Evolutionary conservation across 2,888 invertebrate species (phyloP), one percentile per base, ranked within the genome.

Genomic region (Pachydiplax longipennis): DNA sequence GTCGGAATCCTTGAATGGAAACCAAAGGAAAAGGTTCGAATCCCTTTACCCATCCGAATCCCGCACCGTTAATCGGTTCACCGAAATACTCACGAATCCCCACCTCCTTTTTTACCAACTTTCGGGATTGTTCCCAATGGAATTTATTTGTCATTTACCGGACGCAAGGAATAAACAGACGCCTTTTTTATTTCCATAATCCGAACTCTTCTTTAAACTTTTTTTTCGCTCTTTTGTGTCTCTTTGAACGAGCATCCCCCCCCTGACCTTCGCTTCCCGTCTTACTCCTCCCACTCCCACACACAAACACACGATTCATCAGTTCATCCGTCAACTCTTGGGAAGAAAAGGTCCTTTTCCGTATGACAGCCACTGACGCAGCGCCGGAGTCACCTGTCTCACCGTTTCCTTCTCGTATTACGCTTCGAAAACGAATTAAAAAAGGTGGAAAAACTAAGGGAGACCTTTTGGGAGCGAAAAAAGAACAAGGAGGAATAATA

Each of bases 331-430:
- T 83, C 83, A 83, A 83, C 83, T 53, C 83, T 53, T 58, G 22
- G 22, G 87, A 87, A 87, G 61, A 87, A 87, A n/a, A 87, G 87
- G 87, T 37, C 87, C 87, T 87, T 65, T 83, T 65, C 35, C 35
- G 8, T 25, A 65, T 87, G 87, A 87, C 87, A 87, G 87, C 87
- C 83, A 37, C 87, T 87, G 87, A 87, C 87, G 87, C 87, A 65
- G 87, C 65, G 87, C 87, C 37, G 22, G 58, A 87, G 87, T 87
- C 87, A 87, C 87, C 87, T 87, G 87, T 61, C 87, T 61, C 87
- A 6, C n/a, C 22, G 37, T 31, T 61, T 87, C 87, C 87, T 87
- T 65, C 87, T 87, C 37, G 87, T 61, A 87, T 87, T 87, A 87
- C 87, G 87, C 87, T 87, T 87, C 87, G 87, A 53, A 87, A 87